A percentile compares a stretch with the other conserved stretches of the same genome.
These are phyloP conservation scores for Cinclus cinclus DNA, from an alignment of 2,113 vertebrate species.

Conservation along the genomic window DNA sequence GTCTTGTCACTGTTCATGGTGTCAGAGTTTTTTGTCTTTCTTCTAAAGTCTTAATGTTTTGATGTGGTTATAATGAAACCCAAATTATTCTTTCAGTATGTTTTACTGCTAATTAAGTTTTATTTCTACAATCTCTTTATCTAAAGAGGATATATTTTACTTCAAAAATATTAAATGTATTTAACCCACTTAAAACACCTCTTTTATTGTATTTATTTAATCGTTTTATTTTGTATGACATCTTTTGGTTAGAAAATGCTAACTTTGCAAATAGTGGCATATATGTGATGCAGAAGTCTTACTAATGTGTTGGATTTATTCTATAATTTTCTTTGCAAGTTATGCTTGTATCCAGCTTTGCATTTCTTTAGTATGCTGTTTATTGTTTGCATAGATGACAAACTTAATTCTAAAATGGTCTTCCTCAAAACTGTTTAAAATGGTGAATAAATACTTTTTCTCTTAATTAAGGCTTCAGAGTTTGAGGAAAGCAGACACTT, in stretches of 20 bases:
- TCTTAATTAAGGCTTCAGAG: constrained; percentile 32
- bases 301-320: neutral
- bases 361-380: neutral
- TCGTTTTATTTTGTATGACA: neutral
- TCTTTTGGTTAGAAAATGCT: neutral
- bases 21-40: neutral
- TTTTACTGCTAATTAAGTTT: neutral
- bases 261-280: neutral
- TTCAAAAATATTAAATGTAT: neutral
- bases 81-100: neutral
- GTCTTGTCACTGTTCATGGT: neutral
- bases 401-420: neutral
- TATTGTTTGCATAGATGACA: neutral
- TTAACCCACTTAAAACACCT: neutral
- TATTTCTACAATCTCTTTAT: neutral
- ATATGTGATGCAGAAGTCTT: neutral
- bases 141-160: neutral
- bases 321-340: neutral
- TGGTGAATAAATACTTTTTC: neutral
- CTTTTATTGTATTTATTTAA: neutral
- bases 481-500: constrained; percentile 2
- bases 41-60: neutral
- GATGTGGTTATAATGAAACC: neutral
- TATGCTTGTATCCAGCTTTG: neutral
- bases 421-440: neutral